Conservation (phyloP, 2,113 vertebrate species). For the Rhabdornis inornatus region DNA sequence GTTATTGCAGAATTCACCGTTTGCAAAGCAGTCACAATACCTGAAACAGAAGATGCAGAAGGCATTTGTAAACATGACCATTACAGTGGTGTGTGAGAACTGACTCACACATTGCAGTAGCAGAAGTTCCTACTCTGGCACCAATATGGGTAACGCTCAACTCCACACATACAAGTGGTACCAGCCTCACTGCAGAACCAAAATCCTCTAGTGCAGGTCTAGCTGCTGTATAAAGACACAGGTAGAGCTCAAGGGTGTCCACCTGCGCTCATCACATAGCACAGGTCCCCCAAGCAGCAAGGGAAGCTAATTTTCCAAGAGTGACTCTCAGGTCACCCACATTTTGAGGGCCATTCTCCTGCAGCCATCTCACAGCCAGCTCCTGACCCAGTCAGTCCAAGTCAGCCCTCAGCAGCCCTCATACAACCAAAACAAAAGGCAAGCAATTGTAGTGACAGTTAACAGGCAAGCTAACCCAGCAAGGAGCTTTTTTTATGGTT, state of each 20-base stretch:
- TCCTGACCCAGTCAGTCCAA: background rate
- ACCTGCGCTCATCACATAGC: background rate
- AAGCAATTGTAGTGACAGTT: background rate
- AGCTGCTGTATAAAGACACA: background rate
- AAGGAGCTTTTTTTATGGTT: background rate
- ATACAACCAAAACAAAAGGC: background rate
- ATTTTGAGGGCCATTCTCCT: background rate
- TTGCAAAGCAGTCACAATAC: constrained; percentile 98
- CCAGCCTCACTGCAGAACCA: background rate
- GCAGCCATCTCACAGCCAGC: background rate
- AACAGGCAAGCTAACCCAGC: background rate
- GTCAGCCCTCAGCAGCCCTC: background rate
- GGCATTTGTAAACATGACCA: background rate
- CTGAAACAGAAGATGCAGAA: constrained; percentile 70
- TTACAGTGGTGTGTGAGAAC: background rate
- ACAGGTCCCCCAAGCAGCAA: background rate
- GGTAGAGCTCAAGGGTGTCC: background rate
- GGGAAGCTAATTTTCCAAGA: background rate
- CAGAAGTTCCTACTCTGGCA: background rate
- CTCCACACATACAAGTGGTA: accelerated
- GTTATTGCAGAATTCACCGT: constrained; percentile 97
- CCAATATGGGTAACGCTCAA: background rate
- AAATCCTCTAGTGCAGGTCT: background rate
- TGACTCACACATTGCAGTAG: background rate
- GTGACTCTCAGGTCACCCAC: background rate